Percentiles rank a stretch among this genome's conserved stretches.
phyloP scores from a whole-genome alignment of 2,888 invertebrate genomes.

The Tipula lateralis region DNA sequence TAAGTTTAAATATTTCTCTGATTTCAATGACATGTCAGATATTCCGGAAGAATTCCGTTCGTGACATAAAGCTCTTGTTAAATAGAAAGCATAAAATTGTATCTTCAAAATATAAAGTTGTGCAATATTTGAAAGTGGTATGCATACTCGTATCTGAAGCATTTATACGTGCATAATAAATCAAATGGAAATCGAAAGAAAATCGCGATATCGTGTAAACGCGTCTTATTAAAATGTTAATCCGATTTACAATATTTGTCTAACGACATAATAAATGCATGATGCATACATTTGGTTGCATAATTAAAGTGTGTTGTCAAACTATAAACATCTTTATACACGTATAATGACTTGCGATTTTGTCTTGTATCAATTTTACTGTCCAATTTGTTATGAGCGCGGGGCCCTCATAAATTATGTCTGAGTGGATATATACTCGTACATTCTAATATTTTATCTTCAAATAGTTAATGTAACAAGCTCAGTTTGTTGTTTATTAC shows the following conservation, averaged over 20 bases:
- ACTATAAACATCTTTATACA: not conserved
- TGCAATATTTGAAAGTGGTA: not conserved
- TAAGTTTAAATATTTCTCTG: too few relatives aligned
- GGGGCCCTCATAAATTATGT: not conserved
- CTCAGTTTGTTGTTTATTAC: not conserved
- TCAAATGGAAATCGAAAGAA: not conserved
- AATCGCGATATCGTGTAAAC: not conserved
- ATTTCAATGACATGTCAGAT: too few relatives aligned
- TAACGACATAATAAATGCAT: not conserved
- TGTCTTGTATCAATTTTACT: not conserved
- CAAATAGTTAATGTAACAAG: not conserved
- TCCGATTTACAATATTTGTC: not conserved
- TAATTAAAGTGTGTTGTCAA: not conserved
- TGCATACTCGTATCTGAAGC: too few relatives aligned
- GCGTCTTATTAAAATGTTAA: not conserved
- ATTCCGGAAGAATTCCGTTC: too few relatives aligned
- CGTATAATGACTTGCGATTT: not conserved
- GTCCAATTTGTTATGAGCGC: not conserved
- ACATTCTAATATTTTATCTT: not conserved
- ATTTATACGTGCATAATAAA: not conserved
- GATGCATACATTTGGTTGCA: not conserved
- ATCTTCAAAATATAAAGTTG: too few relatives aligned
- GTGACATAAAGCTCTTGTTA: too few relatives aligned
- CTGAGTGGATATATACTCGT: not conserved
- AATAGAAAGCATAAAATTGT: too few relatives aligned